Conservation (phyloP, 2,797 vertebrate genomes). For the Melanotaenia boesemani region DNA sequence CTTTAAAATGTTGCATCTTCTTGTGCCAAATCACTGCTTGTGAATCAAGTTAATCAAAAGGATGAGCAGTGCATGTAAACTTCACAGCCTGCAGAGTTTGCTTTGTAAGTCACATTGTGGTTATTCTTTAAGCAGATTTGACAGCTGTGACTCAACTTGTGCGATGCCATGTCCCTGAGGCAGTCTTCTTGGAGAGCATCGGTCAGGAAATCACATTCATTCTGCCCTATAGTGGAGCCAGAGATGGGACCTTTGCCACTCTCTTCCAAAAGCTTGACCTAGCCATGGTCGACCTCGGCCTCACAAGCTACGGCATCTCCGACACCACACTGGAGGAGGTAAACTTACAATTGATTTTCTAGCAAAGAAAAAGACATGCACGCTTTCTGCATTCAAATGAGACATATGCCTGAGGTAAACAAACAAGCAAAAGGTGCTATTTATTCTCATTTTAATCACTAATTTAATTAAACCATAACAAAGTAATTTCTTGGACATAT, state of each 20-base stretch:
- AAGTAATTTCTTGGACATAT: background rate
- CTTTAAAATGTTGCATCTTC: constrained; percentile 10
- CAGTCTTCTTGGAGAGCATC: constrained; percentile 92
- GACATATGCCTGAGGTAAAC: background rate
- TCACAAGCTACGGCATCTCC: constrained; percentile 96
- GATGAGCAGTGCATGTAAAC: background rate
- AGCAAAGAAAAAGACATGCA: background rate
- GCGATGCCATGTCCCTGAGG: constrained; percentile 88
- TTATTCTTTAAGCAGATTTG: constrained; percentile 56
- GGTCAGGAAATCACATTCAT: constrained; percentile 96
- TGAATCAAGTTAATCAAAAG: background rate
- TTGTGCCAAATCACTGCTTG: background rate
- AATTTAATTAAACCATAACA: background rate
- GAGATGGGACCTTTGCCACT: constrained; percentile 91
- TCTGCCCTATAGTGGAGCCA: constrained; percentile 91
- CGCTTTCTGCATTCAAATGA: background rate
- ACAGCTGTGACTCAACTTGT: constrained; percentile 82
- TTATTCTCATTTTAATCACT: background rate
- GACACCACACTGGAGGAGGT: constrained; percentile 98
- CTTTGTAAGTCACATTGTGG: constrained; percentile 2
- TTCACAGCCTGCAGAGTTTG: constrained; percentile 4
- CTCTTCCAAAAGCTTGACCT: constrained; percentile 94
- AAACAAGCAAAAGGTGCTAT: background rate
- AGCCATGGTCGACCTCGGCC: constrained; percentile 87
- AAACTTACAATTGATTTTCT: constrained; percentile 20